Conservation (phyloP, 2,113 vertebrate genomes). For the Crotalus horridus region DNA sequence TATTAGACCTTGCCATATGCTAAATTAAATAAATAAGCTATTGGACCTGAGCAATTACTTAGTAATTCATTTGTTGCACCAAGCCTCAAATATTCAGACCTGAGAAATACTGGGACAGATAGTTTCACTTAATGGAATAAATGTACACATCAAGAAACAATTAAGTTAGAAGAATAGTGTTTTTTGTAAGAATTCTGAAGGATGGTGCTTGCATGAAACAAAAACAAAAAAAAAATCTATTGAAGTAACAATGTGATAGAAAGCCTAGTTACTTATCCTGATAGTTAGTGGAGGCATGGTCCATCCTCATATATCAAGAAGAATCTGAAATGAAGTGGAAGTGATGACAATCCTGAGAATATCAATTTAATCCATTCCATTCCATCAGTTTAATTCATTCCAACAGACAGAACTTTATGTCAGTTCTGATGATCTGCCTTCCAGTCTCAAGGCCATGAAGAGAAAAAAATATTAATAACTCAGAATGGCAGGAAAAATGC, state of each 20-base stretch:
- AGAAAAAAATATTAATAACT: not conserved
- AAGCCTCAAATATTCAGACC: not conserved
- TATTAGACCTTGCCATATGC: not conserved
- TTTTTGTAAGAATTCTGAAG: not conserved
- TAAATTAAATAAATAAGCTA: no score
- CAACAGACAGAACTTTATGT: not conserved
- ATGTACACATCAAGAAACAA: not conserved
- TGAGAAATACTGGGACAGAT: not conserved
- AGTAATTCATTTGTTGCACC: not conserved
- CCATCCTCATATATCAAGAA: not conserved
- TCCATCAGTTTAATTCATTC: not conserved
- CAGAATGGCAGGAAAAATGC: not conserved
- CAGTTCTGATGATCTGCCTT: not conserved
- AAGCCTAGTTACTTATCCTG: not conserved
- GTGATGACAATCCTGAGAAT: not conserved
- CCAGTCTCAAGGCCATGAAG: not conserved
- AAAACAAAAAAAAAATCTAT: not conserved
- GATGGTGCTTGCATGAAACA: not conserved
- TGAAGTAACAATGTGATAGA: not conserved
- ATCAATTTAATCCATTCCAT: not conserved
- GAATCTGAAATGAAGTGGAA: not conserved
- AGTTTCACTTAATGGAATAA: not conserved
- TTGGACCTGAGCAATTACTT: no score
- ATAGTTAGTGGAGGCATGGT: not conserved
- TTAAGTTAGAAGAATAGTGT: not conserved